These are phyloP conservation scores for Megaceryle maxima DNA, from an alignment of 2,113 vertebrate species.

Conservation along the genomic window DNA sequence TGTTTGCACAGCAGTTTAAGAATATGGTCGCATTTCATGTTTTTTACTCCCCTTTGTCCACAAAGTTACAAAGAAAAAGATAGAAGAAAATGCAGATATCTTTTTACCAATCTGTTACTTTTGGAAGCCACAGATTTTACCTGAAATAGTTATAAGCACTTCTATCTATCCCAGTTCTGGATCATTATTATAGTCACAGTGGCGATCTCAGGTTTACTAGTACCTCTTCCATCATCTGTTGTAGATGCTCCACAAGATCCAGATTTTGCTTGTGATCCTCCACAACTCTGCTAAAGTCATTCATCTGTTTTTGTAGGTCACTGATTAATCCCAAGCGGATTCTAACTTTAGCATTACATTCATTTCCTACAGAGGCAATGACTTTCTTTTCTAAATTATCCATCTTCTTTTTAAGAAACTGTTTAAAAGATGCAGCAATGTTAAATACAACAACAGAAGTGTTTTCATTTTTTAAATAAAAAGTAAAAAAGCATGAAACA, in stretches of 20 bases:
- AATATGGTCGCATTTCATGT: background rate
- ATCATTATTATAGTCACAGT: background rate
- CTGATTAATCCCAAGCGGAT: conserved; percentile 70
- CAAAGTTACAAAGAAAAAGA: background rate
- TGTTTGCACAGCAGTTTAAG: accelerated
- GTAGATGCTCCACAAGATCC: conserved; percentile 82
- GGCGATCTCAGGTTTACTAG: background rate
- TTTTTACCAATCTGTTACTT: background rate
- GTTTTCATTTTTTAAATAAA: background rate
- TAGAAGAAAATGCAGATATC: background rate
- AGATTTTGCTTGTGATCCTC: conserved; percentile 86
- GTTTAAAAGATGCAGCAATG: background rate
- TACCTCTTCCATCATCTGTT: conserved; percentile 90
- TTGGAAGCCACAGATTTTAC: background rate
- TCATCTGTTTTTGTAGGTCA: conserved; percentile 84
- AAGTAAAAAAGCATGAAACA: background rate
- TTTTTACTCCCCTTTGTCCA: accelerated
- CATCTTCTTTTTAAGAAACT: conserved; percentile 84
- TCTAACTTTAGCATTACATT: conserved; percentile 59
- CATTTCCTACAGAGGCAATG: conserved; percentile 66
- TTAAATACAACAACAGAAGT: background rate
- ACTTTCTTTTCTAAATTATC: conserved; percentile 75
- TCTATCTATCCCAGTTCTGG: background rate
- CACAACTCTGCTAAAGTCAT: conserved; percentile 80
- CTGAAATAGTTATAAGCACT: background rate